Evolutionary conservation across 1,140 invertebrate species (phyloP).

Genomic region (Antheraea mylitta): DNA sequence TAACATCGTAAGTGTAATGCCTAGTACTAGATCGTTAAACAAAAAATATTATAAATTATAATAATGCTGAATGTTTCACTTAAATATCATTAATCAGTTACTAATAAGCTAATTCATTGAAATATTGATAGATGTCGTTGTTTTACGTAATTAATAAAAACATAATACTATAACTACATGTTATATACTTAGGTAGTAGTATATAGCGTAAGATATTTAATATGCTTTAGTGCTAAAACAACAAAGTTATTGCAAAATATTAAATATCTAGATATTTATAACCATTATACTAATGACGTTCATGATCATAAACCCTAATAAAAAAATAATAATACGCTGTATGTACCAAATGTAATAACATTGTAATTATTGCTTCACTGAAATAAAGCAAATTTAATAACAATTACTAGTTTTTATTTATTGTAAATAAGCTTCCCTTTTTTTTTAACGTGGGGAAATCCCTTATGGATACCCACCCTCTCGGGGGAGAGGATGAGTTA

Average conservation of each 20-base stretch:
- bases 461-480: no score
- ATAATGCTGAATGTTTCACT: constrained; percentile 5
- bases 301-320: constrained; percentile 24
- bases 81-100: background rate
- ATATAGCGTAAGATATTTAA: constrained; percentile 9
- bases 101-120: constrained; percentile 3
- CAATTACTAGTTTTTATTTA: background rate
- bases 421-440: background rate
- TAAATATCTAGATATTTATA: constrained; percentile 10
- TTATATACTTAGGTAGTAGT: background rate
- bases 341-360: constrained; percentile 41
- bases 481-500: no score
- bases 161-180: constrained; percentile 3
- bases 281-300: constrained; percentile 38
- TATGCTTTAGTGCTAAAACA: constrained; percentile 5
- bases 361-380: constrained; percentile 69
- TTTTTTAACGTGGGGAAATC: no score
- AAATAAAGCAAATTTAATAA: constrained; percentile 64
- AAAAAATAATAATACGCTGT: constrained; percentile 31
- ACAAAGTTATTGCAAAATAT: constrained; percentile 5
- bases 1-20: background rate
- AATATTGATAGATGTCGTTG: constrained; percentile 8
- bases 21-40: background rate
- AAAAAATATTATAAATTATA: background rate
- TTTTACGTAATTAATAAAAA: constrained; percentile 5